phyloP scores from a whole-genome alignment of 2,113 vertebrate species.

The Camelus bactrianus region DNA sequence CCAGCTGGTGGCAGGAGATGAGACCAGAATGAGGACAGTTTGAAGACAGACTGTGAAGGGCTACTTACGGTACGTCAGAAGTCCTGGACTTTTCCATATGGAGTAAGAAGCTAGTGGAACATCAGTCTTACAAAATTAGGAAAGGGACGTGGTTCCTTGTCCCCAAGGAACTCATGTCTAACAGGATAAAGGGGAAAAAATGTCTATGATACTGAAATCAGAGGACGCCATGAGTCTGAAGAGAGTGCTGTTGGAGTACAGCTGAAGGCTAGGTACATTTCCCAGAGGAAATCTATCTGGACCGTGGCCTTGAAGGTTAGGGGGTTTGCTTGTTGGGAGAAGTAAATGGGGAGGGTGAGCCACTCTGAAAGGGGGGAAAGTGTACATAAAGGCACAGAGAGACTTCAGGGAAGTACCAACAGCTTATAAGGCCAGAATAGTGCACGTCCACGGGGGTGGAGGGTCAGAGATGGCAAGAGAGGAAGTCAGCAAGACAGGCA shows the following conservation, averaged over 20 bases:
- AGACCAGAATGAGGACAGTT: slow-evolving; percentile 38
- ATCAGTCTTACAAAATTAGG: not conserved
- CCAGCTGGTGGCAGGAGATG: slow-evolving; percentile 50
- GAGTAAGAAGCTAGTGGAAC: slow-evolving; percentile 23
- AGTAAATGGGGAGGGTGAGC: not conserved
- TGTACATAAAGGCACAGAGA: not conserved
- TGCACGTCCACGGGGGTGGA: not conserved
- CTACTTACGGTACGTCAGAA: not conserved
- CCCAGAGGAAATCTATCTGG: not conserved
- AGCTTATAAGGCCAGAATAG: not conserved
- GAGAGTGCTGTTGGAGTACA: not conserved
- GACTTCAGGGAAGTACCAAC: not conserved
- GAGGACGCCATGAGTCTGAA: not conserved
- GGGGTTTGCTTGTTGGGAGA: not conserved
- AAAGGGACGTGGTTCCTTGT: not conserved
- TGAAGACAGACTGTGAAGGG: slow-evolving; percentile 15
- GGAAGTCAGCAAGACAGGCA: not conserved
- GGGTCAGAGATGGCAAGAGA: not conserved
- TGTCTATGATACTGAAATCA: not conserved
- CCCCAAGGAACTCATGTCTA: not conserved
- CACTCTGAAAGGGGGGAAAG: not conserved
- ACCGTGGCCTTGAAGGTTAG: not conserved
- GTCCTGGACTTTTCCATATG: not conserved
- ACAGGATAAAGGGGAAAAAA: not conserved
- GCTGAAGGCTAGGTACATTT: not conserved